Evolutionary conservation across 64 coral and sea anemone genomes (phyloP), one percentile per base, ranked within the genome.

Genomic region (Porites lutea): DNA sequence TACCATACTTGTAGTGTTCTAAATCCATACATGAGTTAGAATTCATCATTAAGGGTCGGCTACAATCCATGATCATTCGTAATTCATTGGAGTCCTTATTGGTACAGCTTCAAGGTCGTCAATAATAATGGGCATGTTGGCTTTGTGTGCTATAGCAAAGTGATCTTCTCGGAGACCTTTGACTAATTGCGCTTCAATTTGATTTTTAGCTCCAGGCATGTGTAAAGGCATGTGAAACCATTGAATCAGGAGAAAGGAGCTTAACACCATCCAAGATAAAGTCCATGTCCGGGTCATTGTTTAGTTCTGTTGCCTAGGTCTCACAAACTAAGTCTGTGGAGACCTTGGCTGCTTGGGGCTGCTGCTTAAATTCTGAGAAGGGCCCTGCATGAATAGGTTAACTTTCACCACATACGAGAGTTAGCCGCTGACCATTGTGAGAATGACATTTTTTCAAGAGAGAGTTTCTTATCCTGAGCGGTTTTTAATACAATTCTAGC

Each of bases 281-380:
- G 19, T 87, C 82, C 22, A 4, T 74, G 90, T 85, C 79, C 48
- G 23, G 66, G 71, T 85, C 89, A 82, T 47, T 75, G 7, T 63
- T 10, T 81, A 90, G 82, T 69, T 92, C 73, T 61, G 85, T 71
- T 59, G 91, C 91, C 91, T 21, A 87, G 43, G 75, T 58, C 65
- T 79, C 82, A 79, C 64, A 93, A 58, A 37, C 22, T 79, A 93
- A 92, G 90, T 92, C 90, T 69, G 81, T 92, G 81, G 82, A 92
- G 55, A 93, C 76, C 65, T 61, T 45, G 91, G 91, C 91, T 87
- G 90, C 90, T 44, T 87, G 3, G 82, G 82, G 90, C 59, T 87
- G 72, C 90, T 92, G 91, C 83, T 44, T 61, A 57, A 16, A 11
- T 11, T 55, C 51, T 65, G 15, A 76, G 13, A 19, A 65, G 60